These are phyloP conservation scores for Pachliopta kotzebuea DNA, from an alignment of 2,888 invertebrate species.

Conservation along the genomic window DNA sequence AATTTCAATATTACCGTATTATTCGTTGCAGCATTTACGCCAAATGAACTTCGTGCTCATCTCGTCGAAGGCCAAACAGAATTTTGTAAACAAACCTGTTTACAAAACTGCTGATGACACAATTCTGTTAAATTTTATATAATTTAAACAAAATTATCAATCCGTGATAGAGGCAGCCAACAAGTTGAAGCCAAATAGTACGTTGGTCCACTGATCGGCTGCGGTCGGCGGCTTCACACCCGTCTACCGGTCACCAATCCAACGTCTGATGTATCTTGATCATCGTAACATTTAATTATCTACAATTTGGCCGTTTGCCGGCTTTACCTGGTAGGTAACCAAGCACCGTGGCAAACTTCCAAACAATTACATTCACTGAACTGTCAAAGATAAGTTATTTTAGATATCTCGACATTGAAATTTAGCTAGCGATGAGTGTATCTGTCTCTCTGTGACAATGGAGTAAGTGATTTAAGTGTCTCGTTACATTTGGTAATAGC, in stretches of 20 bases:
- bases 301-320: slow-evolving; percentile 74
- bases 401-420: slow-evolving; percentile 75
- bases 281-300: slow-evolving; percentile 76
- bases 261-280: slow-evolving; percentile 61
- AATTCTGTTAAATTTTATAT: no score
- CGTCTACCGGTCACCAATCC: slow-evolving; percentile 46
- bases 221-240: slow-evolving; percentile 39
- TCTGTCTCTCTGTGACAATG: slow-evolving; percentile 45
- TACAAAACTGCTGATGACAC: neutral
- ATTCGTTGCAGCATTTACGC: no score
- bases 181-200: no score
- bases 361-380: slow-evolving; percentile 74
- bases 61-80: no score
- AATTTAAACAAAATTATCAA: no score
- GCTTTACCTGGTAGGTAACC: slow-evolving; percentile 73
- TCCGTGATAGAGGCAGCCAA: no score
- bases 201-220: no score
- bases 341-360: slow-evolving; percentile 60
- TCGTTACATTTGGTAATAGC: slow-evolving; percentile 6
- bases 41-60: no score
- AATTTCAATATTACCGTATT: no score
- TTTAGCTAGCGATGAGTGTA: slow-evolving; percentile 46
- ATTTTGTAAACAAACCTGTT: neutral
- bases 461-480: slow-evolving; percentile 43
- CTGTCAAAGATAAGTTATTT: slow-evolving; percentile 80